phyloP scores from a whole-genome alignment of 2,797 vertebrate species.

The Toxotes lorentzi region DNA sequence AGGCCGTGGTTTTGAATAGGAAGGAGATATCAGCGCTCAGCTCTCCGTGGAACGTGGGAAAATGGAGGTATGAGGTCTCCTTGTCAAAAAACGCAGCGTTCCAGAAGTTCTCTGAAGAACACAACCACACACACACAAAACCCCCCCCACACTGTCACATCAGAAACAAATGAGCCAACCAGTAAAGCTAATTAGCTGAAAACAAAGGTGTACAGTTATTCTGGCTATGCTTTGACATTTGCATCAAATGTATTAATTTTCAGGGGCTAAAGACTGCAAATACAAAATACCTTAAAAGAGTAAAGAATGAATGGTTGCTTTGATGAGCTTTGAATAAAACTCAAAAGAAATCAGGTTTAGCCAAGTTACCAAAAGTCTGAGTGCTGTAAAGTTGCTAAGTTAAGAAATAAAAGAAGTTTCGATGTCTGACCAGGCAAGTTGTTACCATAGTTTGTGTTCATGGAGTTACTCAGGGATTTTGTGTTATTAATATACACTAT shows the following conservation, averaged over 20 bases:
- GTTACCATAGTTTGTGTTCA: too few relatives aligned
- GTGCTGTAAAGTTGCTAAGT: too few relatives aligned
- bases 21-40: conserved; percentile 92
- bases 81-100: conserved; percentile 94
- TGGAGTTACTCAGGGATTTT: too few relatives aligned
- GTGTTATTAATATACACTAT: too few relatives aligned
- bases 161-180: background rate
- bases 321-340: background rate
- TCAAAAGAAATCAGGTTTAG: background rate
- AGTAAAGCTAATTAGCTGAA: background rate
- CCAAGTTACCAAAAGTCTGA: too few relatives aligned
- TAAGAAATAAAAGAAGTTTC: too few relatives aligned
- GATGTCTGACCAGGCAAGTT: too few relatives aligned
- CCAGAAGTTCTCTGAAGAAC: conserved; percentile 88
- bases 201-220: background rate
- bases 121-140: conserved; percentile 1
- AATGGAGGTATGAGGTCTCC: conserved; percentile 91
- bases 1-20: conserved; percentile 91
- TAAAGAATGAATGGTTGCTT: background rate
- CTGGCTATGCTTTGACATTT: background rate
- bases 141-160: background rate
- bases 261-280: background rate
- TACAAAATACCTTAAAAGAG: background rate
- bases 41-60: conserved; percentile 91
- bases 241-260: background rate